Conservation (phyloP, 2,797 vertebrate genomes). For the Chaetodon trifasciatus region DNA sequence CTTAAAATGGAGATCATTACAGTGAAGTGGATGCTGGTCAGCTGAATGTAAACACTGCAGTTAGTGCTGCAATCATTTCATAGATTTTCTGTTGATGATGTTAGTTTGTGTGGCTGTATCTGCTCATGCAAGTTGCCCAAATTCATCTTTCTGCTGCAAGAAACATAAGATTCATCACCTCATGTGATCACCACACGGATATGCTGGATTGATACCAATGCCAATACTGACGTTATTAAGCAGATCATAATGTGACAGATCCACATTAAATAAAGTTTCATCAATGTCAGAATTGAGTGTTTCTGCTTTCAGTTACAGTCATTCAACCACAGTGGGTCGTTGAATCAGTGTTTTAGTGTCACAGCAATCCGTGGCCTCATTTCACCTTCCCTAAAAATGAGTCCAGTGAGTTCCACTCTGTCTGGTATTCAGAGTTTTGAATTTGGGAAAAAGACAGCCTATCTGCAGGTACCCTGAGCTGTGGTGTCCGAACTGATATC, state of each 20-base stretch:
- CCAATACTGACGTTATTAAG: conserved; percentile 11
- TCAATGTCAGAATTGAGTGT: conserved; percentile 15
- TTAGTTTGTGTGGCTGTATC: neutral
- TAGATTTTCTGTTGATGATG: conserved; percentile 4
- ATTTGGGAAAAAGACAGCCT: neutral
- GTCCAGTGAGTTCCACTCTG: neutral
- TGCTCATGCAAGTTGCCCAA: conserved; percentile 8
- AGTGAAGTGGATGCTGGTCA: conserved; percentile 18
- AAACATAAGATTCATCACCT: neutral
- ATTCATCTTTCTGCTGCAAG: neutral
- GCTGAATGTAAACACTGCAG: conserved; percentile 42
- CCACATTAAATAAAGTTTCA: conserved; percentile 24
- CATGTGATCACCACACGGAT: neutral
- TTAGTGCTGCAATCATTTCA: conserved; percentile 24
- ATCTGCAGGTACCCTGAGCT: neutral
- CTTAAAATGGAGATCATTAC: conserved; percentile 32
- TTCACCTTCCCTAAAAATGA: neutral
- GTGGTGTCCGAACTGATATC: neutral
- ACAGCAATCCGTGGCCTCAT: neutral
- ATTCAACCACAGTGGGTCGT: conserved; percentile 1
- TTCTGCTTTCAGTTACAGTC: neutral
- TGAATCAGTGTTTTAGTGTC: conserved; percentile 6
- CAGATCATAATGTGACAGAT: conserved; percentile 1
- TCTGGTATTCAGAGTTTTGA: neutral
- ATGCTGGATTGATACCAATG: neutral